Percentiles rank a stretch among this genome's conserved stretches.
phyloP scores from a whole-genome alignment of 2,113 vertebrate genomes.

The Entomyzon cyanotis region DNA sequence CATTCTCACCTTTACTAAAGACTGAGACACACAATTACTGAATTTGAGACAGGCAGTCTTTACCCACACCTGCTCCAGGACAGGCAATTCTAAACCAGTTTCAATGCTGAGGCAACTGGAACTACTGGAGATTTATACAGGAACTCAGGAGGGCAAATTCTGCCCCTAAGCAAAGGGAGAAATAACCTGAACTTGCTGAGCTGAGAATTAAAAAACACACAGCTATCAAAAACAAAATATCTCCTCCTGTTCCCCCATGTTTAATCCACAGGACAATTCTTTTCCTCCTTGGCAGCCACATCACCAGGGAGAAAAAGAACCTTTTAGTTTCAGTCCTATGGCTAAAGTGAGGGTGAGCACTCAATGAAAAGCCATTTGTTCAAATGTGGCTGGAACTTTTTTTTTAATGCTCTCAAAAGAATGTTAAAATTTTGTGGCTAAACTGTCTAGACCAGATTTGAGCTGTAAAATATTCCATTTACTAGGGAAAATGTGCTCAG shows the following conservation, averaged over 20 bases:
- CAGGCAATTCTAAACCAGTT: not conserved
- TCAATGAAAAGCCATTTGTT: conserved; percentile 59
- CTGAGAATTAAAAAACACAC: not conserved
- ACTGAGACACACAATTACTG: not conserved
- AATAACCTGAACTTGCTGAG: not conserved
- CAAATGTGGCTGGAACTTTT: not conserved
- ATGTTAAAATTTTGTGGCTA: conserved; percentile 49
- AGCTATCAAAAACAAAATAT: not conserved
- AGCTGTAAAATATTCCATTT: conserved; percentile 46
- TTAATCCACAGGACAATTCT: not conserved
- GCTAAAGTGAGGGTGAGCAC: not conserved
- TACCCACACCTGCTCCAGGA: not conserved
- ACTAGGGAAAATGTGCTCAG: conserved; percentile 11
- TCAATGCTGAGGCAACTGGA: not conserved
- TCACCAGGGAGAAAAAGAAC: not conserved
- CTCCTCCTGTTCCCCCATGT: not conserved
- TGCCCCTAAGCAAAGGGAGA: not conserved
- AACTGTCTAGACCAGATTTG: conserved; percentile 48
- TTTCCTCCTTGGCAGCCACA: not conserved
- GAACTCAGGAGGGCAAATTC: not conserved
- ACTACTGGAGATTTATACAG: not conserved
- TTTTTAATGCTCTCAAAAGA: conserved; percentile 52
- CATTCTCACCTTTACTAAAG: not conserved
- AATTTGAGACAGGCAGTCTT: not conserved
- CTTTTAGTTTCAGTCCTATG: not conserved